Conservation (phyloP, 2,888 invertebrate species). For the Cyclophora punctaria region DNA sequence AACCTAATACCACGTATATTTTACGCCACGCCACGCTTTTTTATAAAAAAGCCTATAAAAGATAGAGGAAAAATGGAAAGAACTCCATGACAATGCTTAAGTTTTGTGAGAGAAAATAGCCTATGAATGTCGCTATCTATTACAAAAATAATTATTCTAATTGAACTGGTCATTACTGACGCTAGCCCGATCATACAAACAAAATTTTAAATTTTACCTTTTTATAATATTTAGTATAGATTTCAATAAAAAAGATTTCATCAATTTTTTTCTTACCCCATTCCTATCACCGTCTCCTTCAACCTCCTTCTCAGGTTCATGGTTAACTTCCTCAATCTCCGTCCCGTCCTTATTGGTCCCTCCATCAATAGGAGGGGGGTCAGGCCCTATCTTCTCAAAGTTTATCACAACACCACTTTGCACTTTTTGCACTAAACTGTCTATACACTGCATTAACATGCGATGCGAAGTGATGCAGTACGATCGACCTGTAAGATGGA, state of each 20-base stretch:
- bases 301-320: slow-evolving; percentile 60
- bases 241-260: neutral
- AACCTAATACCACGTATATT: no score
- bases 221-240: no score
- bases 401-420: slow-evolving; percentile 98
- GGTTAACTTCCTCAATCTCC: slow-evolving; percentile 50
- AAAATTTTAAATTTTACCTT: no score
- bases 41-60: no score
- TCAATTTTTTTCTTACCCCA: slow-evolving; percentile 46
- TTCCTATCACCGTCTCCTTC: slow-evolving; percentile 67
- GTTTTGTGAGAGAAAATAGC: no score
- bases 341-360: slow-evolving; percentile 68
- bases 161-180: no score
- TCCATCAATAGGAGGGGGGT: slow-evolving; percentile 81
- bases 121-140: no score
- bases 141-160: no score
- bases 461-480: slow-evolving; percentile 96
- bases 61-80: no score
- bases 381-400: slow-evolving; percentile 96
- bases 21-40: no score
- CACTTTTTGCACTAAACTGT: slow-evolving; percentile 96
- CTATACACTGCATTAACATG: slow-evolving; percentile 96
- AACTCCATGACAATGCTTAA: no score
- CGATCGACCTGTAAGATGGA: slow-evolving; percentile 83
- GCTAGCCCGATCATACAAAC: no score